Percentiles rank a stretch among this genome's conserved stretches.
These are phyloP conservation scores for Cylas formicarius DNA, from an alignment of 1,140 invertebrate species.

Conservation along the genomic window DNA sequence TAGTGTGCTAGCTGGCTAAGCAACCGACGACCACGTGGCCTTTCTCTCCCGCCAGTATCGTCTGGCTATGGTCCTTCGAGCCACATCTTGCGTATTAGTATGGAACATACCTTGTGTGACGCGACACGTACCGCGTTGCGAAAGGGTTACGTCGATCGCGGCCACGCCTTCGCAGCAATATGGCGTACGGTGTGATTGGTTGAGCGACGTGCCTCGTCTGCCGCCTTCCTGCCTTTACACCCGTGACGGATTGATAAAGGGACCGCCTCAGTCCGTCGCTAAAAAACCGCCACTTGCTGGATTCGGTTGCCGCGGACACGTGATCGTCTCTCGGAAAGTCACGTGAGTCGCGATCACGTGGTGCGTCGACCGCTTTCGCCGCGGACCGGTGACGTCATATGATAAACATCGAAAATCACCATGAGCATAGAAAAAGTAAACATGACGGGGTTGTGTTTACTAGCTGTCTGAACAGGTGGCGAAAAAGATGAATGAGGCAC, in stretches of 20 bases:
- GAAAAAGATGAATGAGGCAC: conserved; percentile 31
- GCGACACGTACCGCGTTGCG: conserved; percentile 4
- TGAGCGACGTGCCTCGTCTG: conserved; percentile 29
- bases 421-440: conserved; percentile 19
- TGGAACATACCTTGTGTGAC: conserved; percentile 7
- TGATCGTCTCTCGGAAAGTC: conserved; percentile 20
- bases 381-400: conserved; percentile 22
- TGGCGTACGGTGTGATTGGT: conserved; percentile 37
- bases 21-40: not conserved
- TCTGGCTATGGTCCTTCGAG: not conserved
- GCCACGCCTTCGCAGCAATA: conserved; percentile 37
- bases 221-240: conserved; percentile 34
- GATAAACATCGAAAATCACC: conserved; percentile 31
- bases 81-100: conserved; percentile 1
- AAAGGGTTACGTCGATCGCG: conserved; percentile 25
- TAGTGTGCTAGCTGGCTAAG: too few species aligned
- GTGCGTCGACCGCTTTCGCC: conserved; percentile 15
- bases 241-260: conserved; percentile 33
- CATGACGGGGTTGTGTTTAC: conserved; percentile 24
- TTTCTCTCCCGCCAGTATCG: not conserved
- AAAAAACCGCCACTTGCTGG: conserved; percentile 34
- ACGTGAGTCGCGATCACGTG: conserved; percentile 28
- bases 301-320: conserved; percentile 29
- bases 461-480: conserved; percentile 30
- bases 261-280: conserved; percentile 25